Conservation (phyloP, 2,888 invertebrate genomes). For the Drosophila kokeensis region DNA sequence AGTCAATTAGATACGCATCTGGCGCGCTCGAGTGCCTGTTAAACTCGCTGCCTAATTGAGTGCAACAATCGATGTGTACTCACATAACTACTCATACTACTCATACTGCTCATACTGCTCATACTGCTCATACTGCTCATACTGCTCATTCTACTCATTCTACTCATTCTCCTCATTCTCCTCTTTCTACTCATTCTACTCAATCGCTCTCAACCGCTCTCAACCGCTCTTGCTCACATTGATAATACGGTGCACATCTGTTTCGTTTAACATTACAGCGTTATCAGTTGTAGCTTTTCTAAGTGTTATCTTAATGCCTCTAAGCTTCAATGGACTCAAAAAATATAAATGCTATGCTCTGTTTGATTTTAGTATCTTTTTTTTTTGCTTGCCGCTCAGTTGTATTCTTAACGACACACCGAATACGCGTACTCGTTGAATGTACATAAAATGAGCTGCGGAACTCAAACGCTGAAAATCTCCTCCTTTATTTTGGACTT, state of each 20-base stretch:
- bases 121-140: background rate
- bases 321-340: constrained; percentile 59
- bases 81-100: background rate
- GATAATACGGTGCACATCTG: constrained; percentile 41
- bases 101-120: background rate
- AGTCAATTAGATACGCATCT: background rate
- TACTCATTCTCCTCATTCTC: background rate
- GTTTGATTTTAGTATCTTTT: constrained; percentile 27
- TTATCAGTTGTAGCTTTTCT: constrained; percentile 53
- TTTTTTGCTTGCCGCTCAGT: constrained; percentile 46
- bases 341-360: constrained; percentile 1
- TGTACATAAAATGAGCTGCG: constrained; percentile 71
- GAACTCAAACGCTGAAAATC: constrained; percentile 73
- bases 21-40: constrained; percentile 28
- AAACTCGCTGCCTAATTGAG: constrained; percentile 37
- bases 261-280: constrained; percentile 12
- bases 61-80: constrained; percentile 13
- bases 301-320: constrained; percentile 32
- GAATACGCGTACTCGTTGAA: constrained; percentile 9
- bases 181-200: background rate
- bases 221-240: background rate
- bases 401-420: constrained; percentile 30
- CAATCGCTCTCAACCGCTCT: background rate
- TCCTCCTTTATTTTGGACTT: constrained; percentile 76
- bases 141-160: background rate